Evolutionary conservation across 1,140 invertebrate species (phyloP), one percentile per base, ranked within the genome.

Genomic region (Drosophila navojoa): DNA sequence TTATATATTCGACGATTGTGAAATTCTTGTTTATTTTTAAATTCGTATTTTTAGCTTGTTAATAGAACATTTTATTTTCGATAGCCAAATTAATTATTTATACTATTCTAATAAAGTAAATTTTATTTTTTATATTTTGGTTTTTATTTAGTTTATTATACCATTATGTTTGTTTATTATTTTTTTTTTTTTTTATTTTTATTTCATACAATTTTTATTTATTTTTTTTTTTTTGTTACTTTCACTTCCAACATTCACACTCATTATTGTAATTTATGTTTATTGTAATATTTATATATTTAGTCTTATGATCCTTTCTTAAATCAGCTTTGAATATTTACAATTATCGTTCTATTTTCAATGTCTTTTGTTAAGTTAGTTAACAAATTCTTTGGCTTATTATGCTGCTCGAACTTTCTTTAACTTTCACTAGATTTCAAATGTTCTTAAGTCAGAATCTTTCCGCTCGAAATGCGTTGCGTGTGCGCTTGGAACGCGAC

Each of bases 401-500:
- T 38, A 38, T 38, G 35, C 9, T 38, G 35, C 35, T 19, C 4
- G 42, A 27, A 69, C 59, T 73, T 42, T 73, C 32, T 45, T 59
- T 3, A 38, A 47, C 15, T 52, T 53, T 29, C 59, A 9, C n/a
- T 16, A 11, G 15, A 7, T 4, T 38, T 38, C 3, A 3, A 2
- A 29, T 57, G 45, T 11, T 59, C 15, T 29, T 27, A n/a, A 32
- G 27, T 61, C 29, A 22, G 47, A 62, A 61, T 68, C 44, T 53
- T 38, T 61, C 54, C 84, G 82, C 54, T 66, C 49, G 66, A 62
- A 42, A 54, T 72, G 60, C 52, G 61, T 47, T 81, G 75, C 71
- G 72, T 82, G 82, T 87, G 75, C 72, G 84, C n/a, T 66, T 73
- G 58, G 72, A 66, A 38, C 69, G 82, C 84, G 79, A 82, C 72